Conservation (phyloP, 2,113 vertebrate genomes). For the Lagenorhynchus albirostris region DNA sequence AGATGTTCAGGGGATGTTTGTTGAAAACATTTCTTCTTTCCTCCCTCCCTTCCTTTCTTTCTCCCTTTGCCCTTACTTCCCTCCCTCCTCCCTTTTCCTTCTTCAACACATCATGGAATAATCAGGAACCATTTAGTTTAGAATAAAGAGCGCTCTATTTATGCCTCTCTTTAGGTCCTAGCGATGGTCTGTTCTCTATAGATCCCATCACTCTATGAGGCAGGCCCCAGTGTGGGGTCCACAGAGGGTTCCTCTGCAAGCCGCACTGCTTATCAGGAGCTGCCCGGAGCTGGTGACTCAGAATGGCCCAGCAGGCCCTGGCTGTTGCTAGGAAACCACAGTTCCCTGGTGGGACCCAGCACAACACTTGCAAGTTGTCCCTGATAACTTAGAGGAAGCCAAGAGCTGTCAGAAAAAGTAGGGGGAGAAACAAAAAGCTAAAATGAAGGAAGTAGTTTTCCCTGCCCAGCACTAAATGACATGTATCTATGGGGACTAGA, state of each 20-base stretch:
- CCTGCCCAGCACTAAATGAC: constrained; percentile 24
- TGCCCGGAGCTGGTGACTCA: constrained; percentile 74
- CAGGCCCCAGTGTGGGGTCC: neutral
- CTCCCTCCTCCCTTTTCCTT: neutral
- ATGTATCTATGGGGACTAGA: constrained; percentile 39
- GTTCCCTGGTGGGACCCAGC: constrained; percentile 72
- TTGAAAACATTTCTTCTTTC: neutral
- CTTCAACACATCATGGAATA: neutral
- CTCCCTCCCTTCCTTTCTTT: neutral
- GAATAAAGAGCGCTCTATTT: neutral
- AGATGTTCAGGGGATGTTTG: neutral
- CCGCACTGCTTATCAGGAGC: constrained; percentile 66
- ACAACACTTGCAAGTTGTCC: constrained; percentile 62
- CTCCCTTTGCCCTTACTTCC: neutral
- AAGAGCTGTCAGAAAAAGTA: constrained; percentile 59
- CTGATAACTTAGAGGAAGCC: constrained; percentile 64
- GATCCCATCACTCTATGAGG: neutral
- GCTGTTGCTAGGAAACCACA: constrained; percentile 70
- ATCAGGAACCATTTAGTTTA: neutral
- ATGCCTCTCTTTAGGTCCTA: neutral
- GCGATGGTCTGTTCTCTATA: neutral
- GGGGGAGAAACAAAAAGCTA: constrained; percentile 49
- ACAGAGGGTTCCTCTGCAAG: neutral
- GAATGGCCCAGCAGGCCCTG: constrained; percentile 75
- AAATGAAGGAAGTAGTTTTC: constrained; percentile 55